Percentiles rank a stretch among this genome's conserved stretches.
Evolutionary conservation across 2,888 invertebrate species (phyloP).

Genomic region (Hermodice carunculata): DNA sequence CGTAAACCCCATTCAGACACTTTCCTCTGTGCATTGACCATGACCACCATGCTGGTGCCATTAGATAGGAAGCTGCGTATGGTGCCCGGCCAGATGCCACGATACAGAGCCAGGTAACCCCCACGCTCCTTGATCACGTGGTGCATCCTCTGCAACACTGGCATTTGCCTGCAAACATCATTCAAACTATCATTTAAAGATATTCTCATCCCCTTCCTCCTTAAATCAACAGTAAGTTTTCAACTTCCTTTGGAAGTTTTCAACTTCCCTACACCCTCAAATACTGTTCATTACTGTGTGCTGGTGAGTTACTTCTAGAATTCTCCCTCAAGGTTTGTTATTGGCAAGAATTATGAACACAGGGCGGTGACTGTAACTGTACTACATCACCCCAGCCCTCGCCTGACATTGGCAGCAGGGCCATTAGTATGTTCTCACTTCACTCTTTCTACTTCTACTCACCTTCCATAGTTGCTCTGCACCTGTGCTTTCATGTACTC

Average conservation of each 20-base stretch:
- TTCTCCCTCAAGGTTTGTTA: too few species aligned
- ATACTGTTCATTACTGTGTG: too few species aligned
- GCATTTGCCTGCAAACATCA: conserved; percentile 44
- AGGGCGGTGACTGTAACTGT: too few species aligned
- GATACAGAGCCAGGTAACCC: conserved; percentile 62
- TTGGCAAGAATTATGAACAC: too few species aligned
- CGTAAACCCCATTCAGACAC: conserved; percentile 63
- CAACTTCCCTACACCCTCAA: too few species aligned
- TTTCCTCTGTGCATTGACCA: conserved; percentile 62
- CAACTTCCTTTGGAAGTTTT: too few species aligned
- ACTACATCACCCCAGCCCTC: too few species aligned
- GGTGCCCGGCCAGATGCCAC: conserved; percentile 63
- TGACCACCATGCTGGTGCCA: conserved; percentile 66
- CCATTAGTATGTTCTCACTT: too few species aligned
- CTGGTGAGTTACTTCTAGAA: too few species aligned
- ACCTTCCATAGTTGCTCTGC: conserved; percentile 63
- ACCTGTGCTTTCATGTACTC: conserved; percentile 68
- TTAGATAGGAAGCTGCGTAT: conserved; percentile 66
- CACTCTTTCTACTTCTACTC: conserved; percentile 34
- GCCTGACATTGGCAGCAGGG: too few species aligned
- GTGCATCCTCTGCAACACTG: conserved; percentile 54
- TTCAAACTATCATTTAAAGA: not conserved
- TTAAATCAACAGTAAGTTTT: too few species aligned
- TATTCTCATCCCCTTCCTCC: not conserved
- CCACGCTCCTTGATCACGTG: conserved; percentile 55